Evolutionary conservation across 2,888 invertebrate species (phyloP), one percentile per base, ranked within the genome.

Genomic region (Lymantria monacha): DNA sequence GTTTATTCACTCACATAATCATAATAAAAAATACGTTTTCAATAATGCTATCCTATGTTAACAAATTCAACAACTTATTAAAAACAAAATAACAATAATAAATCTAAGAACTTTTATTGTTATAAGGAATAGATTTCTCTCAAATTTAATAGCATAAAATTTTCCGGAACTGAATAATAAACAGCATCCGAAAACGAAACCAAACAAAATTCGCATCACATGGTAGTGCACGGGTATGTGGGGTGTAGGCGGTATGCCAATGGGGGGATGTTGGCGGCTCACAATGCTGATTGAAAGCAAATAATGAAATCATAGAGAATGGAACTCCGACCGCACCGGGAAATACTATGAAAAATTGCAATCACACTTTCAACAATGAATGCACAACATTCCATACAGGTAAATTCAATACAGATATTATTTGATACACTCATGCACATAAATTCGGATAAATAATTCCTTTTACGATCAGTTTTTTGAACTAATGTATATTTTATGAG

Each of bases 201-300:
- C 88, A 88, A 89, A 88, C 85, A 89, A 87, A 86, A 87, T 84
- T 83, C 82, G 74, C 75, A 81, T 66, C 69, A 80, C 79, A 73
- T 72, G 66, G 74, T 70, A 68, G 74, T 70, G 70, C 61, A 57
- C 66, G 74, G 62, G 59, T 72, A 68, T 67, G 68, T 67, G 63
- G 66, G 55, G 53, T 49, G 44, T 56, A 50, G 30, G 42, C 1
- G 5, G 42, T 30, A 30, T 30, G n/a, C 30, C 49, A 64, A 55
- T 51, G 51, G 53, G 51, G 52, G 52, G 65, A 74, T 59, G 66
- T 65, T 63, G 72, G 74, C 70, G 77, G 83, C 83, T 87, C 85
- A 88, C 88, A 83, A 87, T 87, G 81, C 87, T 90, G 90, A 91
- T 91, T 89, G 90, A 91, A 91, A 89, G 83, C 88, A 90, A 91